A percentile compares a stretch with the other conserved stretches of the same genome.
Evolutionary conservation across 2,113 vertebrate genomes (phyloP).

Genomic region (Rhombomys opimus): DNA sequence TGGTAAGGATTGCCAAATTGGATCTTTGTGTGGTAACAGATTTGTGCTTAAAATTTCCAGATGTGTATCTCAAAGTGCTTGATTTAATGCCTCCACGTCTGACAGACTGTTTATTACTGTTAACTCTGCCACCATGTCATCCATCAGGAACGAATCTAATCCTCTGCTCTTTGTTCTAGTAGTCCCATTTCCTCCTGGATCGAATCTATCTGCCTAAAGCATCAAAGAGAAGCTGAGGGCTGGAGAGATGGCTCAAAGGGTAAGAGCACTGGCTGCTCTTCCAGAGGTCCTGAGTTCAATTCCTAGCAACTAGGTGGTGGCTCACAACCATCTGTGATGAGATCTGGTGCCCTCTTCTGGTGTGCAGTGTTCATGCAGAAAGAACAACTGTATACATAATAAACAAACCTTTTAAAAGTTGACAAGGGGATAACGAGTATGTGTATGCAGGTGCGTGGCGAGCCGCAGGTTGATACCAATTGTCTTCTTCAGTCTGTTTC

Average conservation of each 20-base stretch:
- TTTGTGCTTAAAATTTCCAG: constrained; percentile 49
- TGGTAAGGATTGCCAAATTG: not conserved
- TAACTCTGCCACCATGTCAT: not conserved
- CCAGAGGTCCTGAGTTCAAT: too few species aligned
- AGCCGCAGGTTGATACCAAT: not conserved
- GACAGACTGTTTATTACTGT: not conserved
- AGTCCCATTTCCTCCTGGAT: not conserved
- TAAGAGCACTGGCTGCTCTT: too few species aligned
- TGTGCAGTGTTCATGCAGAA: too few species aligned
- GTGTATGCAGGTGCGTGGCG: not conserved
- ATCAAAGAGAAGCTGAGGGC: not conserved
- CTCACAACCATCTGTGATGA: too few species aligned
- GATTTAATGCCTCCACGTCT: not conserved
- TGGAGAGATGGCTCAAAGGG: too few species aligned
- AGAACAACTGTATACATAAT: too few species aligned
- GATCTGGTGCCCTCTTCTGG: too few species aligned
- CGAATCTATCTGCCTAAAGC: not conserved
- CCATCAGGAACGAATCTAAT: constrained; percentile 19
- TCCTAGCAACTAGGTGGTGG: too few species aligned
- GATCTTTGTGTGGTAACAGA: not conserved
- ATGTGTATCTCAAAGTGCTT: constrained; percentile 20
- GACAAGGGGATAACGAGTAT: not conserved
- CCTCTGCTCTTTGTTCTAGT: not conserved
- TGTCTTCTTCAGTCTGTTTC: not conserved
- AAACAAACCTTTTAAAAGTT: not conserved